Base-by-base conservation (phyloP, 2,113 vertebrate species). In the Myodes glareolus region DNA sequence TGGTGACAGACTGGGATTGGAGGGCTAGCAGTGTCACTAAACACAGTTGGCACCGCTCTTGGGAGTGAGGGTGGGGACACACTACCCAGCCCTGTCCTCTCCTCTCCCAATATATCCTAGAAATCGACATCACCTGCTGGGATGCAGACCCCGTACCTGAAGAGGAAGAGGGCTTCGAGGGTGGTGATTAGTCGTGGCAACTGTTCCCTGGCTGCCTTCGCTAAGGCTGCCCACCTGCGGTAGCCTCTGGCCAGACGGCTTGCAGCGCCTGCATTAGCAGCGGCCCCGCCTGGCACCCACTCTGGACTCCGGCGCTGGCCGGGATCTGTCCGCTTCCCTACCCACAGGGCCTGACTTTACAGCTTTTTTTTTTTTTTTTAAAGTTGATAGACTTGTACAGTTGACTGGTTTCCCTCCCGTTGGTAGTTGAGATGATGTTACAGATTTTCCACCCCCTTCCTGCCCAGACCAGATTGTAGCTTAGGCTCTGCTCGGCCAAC, bases 71-170 rank as follows among this genome's bases (percentile, higher is more conserved):
- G 72, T 19, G 11, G n/a, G n/a, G 45, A 85, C 47, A 88, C 7
- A 80, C 70, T 70, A 55, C 58, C 61, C 65, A 39, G 78, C 68
- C 13, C 14, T 90, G 70, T 76, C 12, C 4, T 42, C 21, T 89
- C 3, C 19, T 10, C 58, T 95, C 7, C 65, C 91, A 68, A 93
- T n/a, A 36, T 63, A 45, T 63, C 78, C 3, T 98, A 99, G 99
- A 99, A 98, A 99, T 99, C 75, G 99, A 99, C 98, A 99, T 99
- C 95, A 99, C 99, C 4, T 99, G 99, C 99, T 99, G 99, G 99
- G 99, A 99, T 67, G 98, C 99, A 21, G 99, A 99, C 97, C 99
- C 99, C 11, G 99, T 99, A 98, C 99, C 99, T 0, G 99, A 99
- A 88, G 99, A 99, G 4, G 99, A 99, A 89, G 99, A 99, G 98